Evolutionary conservation across 2,888 invertebrate species (phyloP), one percentile per base, ranked within the genome.

Genomic region (Bombyx huttoni): DNA sequence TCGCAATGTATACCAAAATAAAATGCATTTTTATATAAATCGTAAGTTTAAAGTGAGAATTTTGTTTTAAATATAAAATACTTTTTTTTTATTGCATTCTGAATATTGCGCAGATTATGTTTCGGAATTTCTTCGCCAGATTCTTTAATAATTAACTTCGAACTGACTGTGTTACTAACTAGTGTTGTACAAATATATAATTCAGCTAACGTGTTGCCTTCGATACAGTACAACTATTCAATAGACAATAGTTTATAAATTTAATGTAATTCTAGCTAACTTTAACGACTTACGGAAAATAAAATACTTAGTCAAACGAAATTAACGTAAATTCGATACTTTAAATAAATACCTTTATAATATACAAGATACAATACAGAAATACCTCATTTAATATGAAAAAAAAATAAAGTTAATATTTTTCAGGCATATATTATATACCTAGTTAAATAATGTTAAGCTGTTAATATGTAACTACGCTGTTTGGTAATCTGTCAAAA

Each of bases 1-100:
- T 79, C 83, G 84, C 84, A 87, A 87, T 87, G 76, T 85, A 88
- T 85, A 88, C 87, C 87, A 88, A 88, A 88, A 85, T 84, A 79
- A 40, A 40, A 79, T 86, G 88, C 87, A 88, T 88, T 87, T 86
- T 79, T 86, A 78, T 40, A 40, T 40, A 40, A 80, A 80, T 83
- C 69, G 64, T 86, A 88, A 87, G 82, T 70, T 62, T 65, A 75
- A 81, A 86, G 85, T 85, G 85, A 85, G 83, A 85, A 72, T 70
- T 65, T 68, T 70, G 73, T 70, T 67, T 62, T 56, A 52, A 46
- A 53, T 51, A 58, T 63, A 67, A 63, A 65, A 67, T 55, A 55
- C 12, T 52, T 33, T 48, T 33, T 48, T 51, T 49, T 51, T 53
- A 53, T 51, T 62, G 64, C 12, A 55, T 55, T 63, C 54, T 62